A percentile compares a stretch with the other conserved stretches of the same genome.
Conservation (phyloP, 2,797 vertebrate species). For the Microchirus variegatus region DNA sequence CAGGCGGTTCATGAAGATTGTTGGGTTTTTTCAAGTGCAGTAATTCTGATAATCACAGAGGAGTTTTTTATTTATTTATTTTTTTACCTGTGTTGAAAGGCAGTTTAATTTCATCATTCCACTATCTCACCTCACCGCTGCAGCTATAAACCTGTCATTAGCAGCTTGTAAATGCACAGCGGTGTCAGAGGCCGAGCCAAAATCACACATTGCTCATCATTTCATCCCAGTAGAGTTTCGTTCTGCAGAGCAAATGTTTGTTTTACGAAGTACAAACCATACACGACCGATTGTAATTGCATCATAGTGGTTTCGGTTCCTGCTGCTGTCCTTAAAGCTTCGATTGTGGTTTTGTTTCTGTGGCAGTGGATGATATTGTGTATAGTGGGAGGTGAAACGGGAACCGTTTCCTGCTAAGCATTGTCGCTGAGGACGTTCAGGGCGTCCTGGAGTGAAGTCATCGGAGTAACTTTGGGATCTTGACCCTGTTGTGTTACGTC, state of each 20-base stretch:
- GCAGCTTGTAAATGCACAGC: slow-evolving; percentile 13
- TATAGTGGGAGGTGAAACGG: too few species aligned
- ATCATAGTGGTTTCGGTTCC: too few species aligned
- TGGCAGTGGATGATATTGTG: too few species aligned
- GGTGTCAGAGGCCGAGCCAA: slow-evolving; percentile 15
- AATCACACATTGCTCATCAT: slow-evolving; percentile 12
- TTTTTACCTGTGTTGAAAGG: slow-evolving; percentile 17
- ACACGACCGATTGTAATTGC: background rate
- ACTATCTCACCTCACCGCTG: slow-evolving; percentile 14
- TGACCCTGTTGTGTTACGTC: slow-evolving; percentile 58
- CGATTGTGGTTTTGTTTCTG: too few species aligned
- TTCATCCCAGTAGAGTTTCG: slow-evolving; percentile 17
- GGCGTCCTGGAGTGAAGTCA: slow-evolving; percentile 28
- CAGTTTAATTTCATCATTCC: slow-evolving; percentile 27
- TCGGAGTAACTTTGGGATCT: slow-evolving; percentile 46
- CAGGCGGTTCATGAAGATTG: background rate
- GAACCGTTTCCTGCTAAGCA: too few species aligned
- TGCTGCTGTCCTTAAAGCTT: too few species aligned
- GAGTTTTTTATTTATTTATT: too few species aligned
- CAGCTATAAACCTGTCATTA: slow-evolving; percentile 43
- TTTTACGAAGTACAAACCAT: background rate
- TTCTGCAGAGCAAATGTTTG: slow-evolving; percentile 34
- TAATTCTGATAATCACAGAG: slow-evolving; percentile 1
- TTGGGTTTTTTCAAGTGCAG: background rate
- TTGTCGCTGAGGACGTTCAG: too few species aligned